Base-by-base conservation (phyloP, 35 echinoderm and acorn worm genomes). In the Holothuria glaberrima region DNA sequence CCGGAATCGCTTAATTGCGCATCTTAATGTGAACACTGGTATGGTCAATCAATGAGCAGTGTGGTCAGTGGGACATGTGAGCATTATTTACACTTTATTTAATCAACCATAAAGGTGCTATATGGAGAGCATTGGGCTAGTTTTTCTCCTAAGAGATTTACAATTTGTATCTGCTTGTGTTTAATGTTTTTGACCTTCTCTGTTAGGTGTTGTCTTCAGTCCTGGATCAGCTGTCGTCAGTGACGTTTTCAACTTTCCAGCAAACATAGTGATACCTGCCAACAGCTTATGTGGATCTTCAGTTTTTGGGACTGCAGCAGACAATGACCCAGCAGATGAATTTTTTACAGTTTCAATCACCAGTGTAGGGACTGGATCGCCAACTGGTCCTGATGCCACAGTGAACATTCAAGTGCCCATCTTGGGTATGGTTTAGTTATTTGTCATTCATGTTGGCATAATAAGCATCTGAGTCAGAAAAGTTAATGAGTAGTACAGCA, bases 271-370 rank as follows among this genome's bases (percentile, higher is more conserved):
- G 5, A 82, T 82, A 20, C 79, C 79, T 18, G 12, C 57, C n/a
- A 60, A 60, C 19, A 27, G 4, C 17, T 22, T 82, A 5, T 82
- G 79, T 32, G 79, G 50, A 31, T 58, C 79, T 30, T 0, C 5
- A 54, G 57, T 82, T 19, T 7, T 41, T n/a, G 35, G 35, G 14
- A 82, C 79, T 3, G 13, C 5, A 16, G 79, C 46, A 58, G 79
- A 82, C 50, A 27, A 13, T 12, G 79, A 82, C 38, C 48, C 79
- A 5, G 5, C 46, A 0, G 79, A 25, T 82, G 79, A 82, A 50
- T 56, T 44, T 4, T 82, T 82, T 32, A 82, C 48, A 0, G 27
- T 82, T 32, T 58, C 79, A 41, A 82, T 82, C 19, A 32, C 48
- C 9, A 54, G 28, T 18, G 13, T 19, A 5, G 48, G 48, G 6